Percentiles rank a stretch among this genome's conserved stretches.
These are phyloP conservation scores for Mus pahari DNA, from an alignment of 2,113 vertebrate species.

Conservation along the genomic window DNA sequence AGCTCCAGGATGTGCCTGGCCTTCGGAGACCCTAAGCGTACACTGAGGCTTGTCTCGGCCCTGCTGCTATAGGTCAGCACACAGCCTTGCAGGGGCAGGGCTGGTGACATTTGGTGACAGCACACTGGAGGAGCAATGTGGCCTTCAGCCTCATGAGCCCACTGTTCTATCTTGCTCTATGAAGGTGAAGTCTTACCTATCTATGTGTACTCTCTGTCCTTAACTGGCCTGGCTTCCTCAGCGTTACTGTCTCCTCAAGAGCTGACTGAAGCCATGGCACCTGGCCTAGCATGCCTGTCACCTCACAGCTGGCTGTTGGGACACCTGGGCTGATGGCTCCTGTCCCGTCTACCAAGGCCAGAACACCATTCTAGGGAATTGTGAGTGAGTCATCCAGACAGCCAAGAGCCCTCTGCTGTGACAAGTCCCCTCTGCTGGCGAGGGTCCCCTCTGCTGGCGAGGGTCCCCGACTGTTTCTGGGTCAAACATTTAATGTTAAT, in stretches of 20 bases:
- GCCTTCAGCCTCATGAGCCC: background rate
- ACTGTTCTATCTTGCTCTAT: accelerated
- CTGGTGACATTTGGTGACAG: background rate
- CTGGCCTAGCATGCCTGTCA: no score
- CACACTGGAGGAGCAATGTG: background rate
- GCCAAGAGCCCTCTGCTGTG: background rate
- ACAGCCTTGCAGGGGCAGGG: background rate
- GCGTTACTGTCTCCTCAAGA: accelerated
- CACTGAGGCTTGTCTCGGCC: background rate
- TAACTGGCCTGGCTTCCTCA: background rate
- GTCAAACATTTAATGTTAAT: background rate
- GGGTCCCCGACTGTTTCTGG: background rate
- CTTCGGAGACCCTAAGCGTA: background rate
- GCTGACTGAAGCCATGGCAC: background rate
- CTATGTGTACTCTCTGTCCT: background rate
- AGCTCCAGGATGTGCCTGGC: constrained; percentile 9
- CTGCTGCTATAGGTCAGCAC: background rate
- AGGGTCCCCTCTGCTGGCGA: background rate
- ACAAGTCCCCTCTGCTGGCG: background rate
- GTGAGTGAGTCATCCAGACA: background rate
- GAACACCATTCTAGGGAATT: background rate
- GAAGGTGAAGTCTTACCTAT: background rate
- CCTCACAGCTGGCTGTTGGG: background rate
- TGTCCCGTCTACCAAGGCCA: background rate
- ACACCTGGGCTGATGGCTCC: background rate